Conservation (phyloP, 35 echinoderm and acorn worm genomes). For the Diadema setosum region DNA sequence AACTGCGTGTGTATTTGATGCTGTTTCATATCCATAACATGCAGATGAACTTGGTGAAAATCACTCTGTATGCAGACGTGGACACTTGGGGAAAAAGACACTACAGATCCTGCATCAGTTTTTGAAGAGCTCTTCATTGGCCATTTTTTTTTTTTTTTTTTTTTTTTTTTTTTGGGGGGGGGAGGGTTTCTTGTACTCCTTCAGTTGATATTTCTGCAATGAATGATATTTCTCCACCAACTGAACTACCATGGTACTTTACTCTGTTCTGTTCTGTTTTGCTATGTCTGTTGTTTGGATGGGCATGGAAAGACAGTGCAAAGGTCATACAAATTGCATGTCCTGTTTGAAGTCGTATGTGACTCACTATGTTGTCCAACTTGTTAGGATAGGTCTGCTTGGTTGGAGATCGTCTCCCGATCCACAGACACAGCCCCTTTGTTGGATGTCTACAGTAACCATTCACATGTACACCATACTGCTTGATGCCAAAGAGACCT, state of each 20-base stretch:
- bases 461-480: conserved; percentile 76
- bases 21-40: neutral
- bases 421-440: conserved; percentile 61
- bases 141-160: neutral
- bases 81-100: neutral
- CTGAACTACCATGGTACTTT: neutral
- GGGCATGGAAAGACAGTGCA: too few species aligned
- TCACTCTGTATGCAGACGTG: neutral
- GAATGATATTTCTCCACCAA: neutral
- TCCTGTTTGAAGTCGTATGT: too few species aligned
- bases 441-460: conserved; percentile 57
- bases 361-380: conserved; percentile 70
- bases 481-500: conserved; percentile 73
- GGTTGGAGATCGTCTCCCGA: conserved; percentile 51
- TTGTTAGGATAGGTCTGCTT: conserved; percentile 61
- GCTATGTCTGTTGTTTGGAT: neutral
- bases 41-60: neutral
- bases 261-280: neutral
- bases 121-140: neutral
- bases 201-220: neutral
- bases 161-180: too few species aligned
- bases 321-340: neutral
- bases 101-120: neutral
- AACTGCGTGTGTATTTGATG: neutral
- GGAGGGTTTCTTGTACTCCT: neutral